Conservation (phyloP, 2,888 invertebrate genomes). For the Callyntrura guangdongensis region DNA sequence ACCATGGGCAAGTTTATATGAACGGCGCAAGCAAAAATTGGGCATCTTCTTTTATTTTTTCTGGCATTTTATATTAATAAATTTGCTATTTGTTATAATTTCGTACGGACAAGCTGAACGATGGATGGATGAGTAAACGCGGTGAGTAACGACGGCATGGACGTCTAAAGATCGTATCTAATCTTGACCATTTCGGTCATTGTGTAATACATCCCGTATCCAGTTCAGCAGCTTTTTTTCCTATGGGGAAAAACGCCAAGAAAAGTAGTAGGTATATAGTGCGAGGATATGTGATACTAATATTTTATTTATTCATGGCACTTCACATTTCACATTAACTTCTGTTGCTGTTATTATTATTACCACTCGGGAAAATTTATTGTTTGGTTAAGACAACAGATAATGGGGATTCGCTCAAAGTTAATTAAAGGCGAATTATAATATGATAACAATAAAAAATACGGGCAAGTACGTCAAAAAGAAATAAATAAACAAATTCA, state of each 20-base stretch:
- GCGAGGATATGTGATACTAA: neutral
- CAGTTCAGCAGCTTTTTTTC: neutral
- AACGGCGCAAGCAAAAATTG: neutral
- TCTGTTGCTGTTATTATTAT: conserved; percentile 66
- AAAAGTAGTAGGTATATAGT: neutral
- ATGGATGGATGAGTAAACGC: neutral
- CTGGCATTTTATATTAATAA: conserved; percentile 40
- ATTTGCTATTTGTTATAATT: conserved; percentile 19
- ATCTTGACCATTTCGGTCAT: neutral
- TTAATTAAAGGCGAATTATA: conserved; percentile 78
- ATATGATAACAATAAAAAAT: conserved; percentile 73
- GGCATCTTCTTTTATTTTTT: conserved; percentile 43
- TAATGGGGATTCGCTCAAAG: conserved; percentile 77
- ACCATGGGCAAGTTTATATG: neutral
- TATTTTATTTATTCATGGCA: conserved; percentile 30
- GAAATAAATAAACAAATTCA: too few relatives aligned
- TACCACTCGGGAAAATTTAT: conserved; percentile 74
- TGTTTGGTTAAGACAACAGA: conserved; percentile 78
- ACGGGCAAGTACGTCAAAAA: conserved; percentile 1
- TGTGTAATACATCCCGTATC: too few relatives aligned
- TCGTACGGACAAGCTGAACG: neutral
- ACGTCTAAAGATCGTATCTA: neutral
- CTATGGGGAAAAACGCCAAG: neutral
- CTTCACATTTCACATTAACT: conserved; percentile 39
- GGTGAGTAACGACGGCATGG: neutral